Percentiles rank a stretch among this genome's conserved stretches.
phyloP scores from a whole-genome alignment of 2,113 vertebrate genomes.

The Dascyllus trimaculatus region DNA sequence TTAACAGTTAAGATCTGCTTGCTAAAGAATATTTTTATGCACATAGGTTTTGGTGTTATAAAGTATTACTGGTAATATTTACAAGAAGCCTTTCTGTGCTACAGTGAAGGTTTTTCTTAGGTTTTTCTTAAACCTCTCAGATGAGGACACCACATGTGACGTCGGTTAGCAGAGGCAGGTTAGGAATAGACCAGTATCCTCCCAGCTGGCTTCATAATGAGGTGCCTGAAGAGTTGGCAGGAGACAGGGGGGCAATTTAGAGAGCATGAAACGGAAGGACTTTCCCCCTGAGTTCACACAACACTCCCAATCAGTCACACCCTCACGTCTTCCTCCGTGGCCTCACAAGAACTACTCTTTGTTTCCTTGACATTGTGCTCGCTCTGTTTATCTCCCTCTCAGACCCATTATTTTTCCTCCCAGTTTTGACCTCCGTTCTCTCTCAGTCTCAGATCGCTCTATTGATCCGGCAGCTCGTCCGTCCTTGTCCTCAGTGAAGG shows the following conservation, averaged over 20 bases:
- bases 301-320: constrained; percentile 31
- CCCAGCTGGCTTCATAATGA: constrained; percentile 72
- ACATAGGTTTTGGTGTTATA: too few relatives aligned
- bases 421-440: constrained; percentile 28
- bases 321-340: constrained; percentile 17
- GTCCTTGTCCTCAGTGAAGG: constrained; percentile 37
- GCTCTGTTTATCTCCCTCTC: constrained; percentile 21
- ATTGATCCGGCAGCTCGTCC: constrained; percentile 37
- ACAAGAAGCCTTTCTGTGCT: constrained; percentile 12
- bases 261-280: constrained; percentile 61
- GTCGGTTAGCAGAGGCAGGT: constrained; percentile 37
- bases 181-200: constrained; percentile 39
- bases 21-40: too few relatives aligned
- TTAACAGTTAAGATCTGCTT: too few relatives aligned
- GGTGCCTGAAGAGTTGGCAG: constrained; percentile 68
- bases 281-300: constrained; percentile 52
- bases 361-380: constrained; percentile 18
- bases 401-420: constrained; percentile 44
- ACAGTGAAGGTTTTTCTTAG: constrained; percentile 13
- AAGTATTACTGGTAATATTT: not conserved
- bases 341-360: constrained; percentile 10
- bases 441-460: constrained; percentile 28
- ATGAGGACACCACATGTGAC: constrained; percentile 4
- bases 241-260: constrained; percentile 64
- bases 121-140: constrained; percentile 16